Percentiles rank a stretch among this genome's conserved stretches.
These are phyloP conservation scores for Laupala kohalensis DNA, from an alignment of 1,140 invertebrate species.

Conservation along the genomic window DNA sequence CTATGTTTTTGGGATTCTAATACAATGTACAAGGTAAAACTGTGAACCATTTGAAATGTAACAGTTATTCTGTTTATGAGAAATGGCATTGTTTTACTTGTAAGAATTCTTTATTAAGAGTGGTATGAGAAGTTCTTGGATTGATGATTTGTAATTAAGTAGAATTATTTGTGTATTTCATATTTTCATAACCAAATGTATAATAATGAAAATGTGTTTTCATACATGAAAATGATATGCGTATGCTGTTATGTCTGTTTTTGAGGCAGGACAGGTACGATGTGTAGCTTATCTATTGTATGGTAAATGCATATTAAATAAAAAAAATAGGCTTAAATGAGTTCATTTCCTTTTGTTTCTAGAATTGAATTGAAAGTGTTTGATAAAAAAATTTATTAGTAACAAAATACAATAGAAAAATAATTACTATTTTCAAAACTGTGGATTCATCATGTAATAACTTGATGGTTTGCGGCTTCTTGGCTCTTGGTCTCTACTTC, in stretches of 20 bases:
- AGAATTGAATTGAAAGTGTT: too few relatives aligned
- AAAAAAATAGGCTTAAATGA: neutral
- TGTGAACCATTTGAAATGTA: neutral
- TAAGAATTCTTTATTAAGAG: neutral
- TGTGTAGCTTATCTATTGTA: constrained; percentile 1
- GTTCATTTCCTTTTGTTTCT: too few relatives aligned
- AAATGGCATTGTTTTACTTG: neutral
- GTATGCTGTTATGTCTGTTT: constrained; percentile 3
- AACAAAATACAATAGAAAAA: neutral
- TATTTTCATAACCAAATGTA: constrained; percentile 12
- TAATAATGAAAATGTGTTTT: constrained; percentile 10
- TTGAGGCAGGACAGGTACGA: neutral
- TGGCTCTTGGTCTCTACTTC: neutral
- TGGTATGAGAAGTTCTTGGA: neutral
- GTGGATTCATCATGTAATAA: neutral
- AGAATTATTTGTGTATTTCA: constrained; percentile 12
- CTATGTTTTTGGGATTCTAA: constrained; percentile 2
- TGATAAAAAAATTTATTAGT: too few relatives aligned
- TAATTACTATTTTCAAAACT: neutral
- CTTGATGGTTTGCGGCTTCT: neutral
- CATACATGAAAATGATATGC: constrained; percentile 5
- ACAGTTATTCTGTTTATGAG: neutral
- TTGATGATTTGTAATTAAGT: constrained; percentile 9
- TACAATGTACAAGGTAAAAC: constrained; percentile 8
- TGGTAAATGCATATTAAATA: constrained; percentile 2